Percentiles rank a stretch among this genome's conserved stretches.
phyloP scores from a whole-genome alignment of 2,797 vertebrate species.

The Lutjanus argentimaculatus region DNA sequence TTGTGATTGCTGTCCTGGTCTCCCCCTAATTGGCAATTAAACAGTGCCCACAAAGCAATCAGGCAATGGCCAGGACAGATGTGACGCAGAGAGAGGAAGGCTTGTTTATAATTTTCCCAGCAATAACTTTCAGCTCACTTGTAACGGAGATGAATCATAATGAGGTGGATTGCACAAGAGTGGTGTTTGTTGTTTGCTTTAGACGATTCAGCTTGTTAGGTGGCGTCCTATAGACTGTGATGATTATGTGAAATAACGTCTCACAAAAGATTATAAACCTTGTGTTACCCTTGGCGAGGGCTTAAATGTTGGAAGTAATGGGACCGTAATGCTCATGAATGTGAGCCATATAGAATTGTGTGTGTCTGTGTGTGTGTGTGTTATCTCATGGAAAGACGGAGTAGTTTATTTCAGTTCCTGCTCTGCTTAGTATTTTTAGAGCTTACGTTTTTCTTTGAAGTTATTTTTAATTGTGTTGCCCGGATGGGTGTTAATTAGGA shows the following conservation, averaged over 20 bases:
- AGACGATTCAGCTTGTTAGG: slow-evolving; percentile 35
- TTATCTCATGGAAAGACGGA: slow-evolving; percentile 32
- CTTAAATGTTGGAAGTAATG: slow-evolving; percentile 2
- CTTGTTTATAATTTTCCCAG: slow-evolving; percentile 80
- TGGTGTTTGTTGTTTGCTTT: slow-evolving; percentile 37
- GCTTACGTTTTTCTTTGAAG: slow-evolving; percentile 79
- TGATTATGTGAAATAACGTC: slow-evolving; percentile 23
- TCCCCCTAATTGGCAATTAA: slow-evolving; percentile 87
- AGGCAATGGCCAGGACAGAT: slow-evolving; percentile 78
- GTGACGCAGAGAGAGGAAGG: slow-evolving; percentile 69
- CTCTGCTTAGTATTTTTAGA: slow-evolving; percentile 69
- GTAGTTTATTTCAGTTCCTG: slow-evolving; percentile 52
- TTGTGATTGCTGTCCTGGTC: slow-evolving; percentile 80
- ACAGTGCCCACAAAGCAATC: slow-evolving; percentile 85
- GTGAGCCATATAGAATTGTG: slow-evolving; percentile 16
- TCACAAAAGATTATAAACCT: slow-evolving; percentile 27
- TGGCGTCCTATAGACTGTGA: slow-evolving; percentile 25
- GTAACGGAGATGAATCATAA: slow-evolving; percentile 73
- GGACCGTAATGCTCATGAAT: slow-evolving; percentile 5
- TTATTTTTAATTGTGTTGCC: slow-evolving; percentile 80
- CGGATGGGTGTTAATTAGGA: slow-evolving; percentile 77
- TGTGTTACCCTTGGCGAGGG: slow-evolving; percentile 3
- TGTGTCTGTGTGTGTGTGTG: slow-evolving; percentile 15
- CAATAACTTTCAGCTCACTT: slow-evolving; percentile 75
- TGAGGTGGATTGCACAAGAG: slow-evolving; percentile 49